Conservation (phyloP, 2,888 invertebrate genomes). For the Dolomedes plantarius region DNA sequence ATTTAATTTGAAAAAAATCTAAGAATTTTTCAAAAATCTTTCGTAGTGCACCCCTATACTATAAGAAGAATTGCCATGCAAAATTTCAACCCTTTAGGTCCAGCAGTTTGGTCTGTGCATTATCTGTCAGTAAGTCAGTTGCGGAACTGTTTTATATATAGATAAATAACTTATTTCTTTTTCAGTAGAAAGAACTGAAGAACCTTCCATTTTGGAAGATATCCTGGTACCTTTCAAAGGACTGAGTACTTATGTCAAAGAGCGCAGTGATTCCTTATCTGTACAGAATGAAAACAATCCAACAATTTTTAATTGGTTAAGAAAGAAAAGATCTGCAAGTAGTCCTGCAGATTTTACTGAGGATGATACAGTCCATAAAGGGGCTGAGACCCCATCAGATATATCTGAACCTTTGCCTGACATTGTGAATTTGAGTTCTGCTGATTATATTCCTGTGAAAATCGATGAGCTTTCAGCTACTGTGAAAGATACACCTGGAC, state of each 20-base stretch:
- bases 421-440: conserved; percentile 37
- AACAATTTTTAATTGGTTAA: conserved; percentile 53
- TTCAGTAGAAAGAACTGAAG: conserved; percentile 28
- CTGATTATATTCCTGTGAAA: conserved; percentile 20
- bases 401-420: conserved; percentile 35
- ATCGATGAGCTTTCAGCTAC: conserved; percentile 8
- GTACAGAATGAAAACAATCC: conserved; percentile 2
- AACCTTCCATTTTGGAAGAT: conserved; percentile 51
- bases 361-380: background rate
- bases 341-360: conserved; percentile 25
- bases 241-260: conserved; percentile 46
- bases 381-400: background rate
- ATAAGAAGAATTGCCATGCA: no score
- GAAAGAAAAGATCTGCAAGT: conserved; percentile 44
- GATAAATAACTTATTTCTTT: background rate
- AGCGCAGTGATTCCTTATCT: conserved; percentile 43
- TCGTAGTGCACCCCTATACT: no score
- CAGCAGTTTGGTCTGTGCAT: no score
- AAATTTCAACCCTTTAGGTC: no score
- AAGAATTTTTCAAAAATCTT: no score
- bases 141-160: no score
- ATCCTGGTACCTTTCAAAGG: conserved; percentile 56
- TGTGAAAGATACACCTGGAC: background rate
- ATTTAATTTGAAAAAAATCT: no score
- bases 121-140: no score